Evolutionary conservation across 2,888 invertebrate genomes (phyloP).

Genomic region (Microctonus brassicae): DNA sequence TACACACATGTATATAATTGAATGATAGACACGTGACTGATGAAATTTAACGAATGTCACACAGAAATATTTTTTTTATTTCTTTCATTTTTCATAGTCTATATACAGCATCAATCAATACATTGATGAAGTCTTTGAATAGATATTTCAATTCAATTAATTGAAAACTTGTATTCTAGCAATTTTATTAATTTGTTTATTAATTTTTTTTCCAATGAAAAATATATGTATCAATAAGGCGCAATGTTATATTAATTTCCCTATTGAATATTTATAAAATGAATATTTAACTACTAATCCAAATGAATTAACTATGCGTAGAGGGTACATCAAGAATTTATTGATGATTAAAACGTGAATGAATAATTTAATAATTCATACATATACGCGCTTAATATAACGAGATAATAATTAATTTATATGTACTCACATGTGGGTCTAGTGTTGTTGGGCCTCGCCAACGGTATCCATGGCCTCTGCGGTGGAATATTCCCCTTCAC

Average conservation of each 20-base stretch:
- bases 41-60: background rate
- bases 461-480: constrained; percentile 94
- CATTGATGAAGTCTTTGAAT: background rate
- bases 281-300: background rate
- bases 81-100: background rate
- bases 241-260: background rate
- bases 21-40: background rate
- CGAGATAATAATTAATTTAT: background rate
- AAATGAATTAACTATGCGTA: background rate
- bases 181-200: too few relatives aligned
- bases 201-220: too few relatives aligned
- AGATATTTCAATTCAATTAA: background rate
- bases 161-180: background rate
- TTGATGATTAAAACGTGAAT: background rate
- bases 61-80: background rate
- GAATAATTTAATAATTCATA: background rate
- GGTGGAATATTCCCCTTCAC: constrained; percentile 92
- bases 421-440: constrained; percentile 90
- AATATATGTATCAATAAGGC: background rate
- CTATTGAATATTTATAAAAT: background rate
- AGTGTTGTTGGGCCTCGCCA: constrained; percentile 89
- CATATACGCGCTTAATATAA: background rate
- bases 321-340: background rate
- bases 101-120: background rate
- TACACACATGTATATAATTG: background rate